Conservation (phyloP, 2,888 invertebrate species). For the Cephus nigrinus region DNA sequence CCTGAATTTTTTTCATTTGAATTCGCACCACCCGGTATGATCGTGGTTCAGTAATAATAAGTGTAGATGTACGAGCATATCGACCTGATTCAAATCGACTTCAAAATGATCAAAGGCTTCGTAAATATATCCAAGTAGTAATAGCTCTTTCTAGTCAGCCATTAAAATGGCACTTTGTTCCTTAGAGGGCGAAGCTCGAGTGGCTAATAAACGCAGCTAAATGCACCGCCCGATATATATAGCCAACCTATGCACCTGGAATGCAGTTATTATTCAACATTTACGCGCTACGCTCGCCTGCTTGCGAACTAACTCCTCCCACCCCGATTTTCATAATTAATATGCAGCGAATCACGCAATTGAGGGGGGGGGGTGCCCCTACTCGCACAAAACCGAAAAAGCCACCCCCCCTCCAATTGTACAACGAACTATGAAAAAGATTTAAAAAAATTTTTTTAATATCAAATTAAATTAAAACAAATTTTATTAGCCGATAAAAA, state of each 20-base stretch:
- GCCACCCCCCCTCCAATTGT: too few relatives aligned
- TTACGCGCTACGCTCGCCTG: slow-evolving; percentile 50
- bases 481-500: too few relatives aligned
- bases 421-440: too few relatives aligned
- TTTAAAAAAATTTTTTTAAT: too few relatives aligned
- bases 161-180: slow-evolving; percentile 8
- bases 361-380: too few relatives aligned
- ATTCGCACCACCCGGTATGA: too few relatives aligned
- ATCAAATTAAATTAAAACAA: too few relatives aligned
- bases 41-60: too few relatives aligned
- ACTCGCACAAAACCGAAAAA: too few relatives aligned
- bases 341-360: slow-evolving; percentile 24
- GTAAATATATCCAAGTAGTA: background rate
- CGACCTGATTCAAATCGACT: too few relatives aligned
- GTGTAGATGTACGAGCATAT: too few relatives aligned
- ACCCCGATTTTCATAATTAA: slow-evolving; percentile 33
- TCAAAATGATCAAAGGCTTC: background rate
- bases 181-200: slow-evolving; percentile 11
- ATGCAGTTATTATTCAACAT: slow-evolving; percentile 59
- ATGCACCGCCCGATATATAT: slow-evolving; percentile 37
- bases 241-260: slow-evolving; percentile 26
- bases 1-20: too few relatives aligned
- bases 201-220: slow-evolving; percentile 30
- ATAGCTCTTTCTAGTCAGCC: background rate
- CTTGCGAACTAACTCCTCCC: slow-evolving; percentile 28